Conservation (phyloP, 1,140 invertebrate genomes). For the Penaeus vannamei region DNA sequence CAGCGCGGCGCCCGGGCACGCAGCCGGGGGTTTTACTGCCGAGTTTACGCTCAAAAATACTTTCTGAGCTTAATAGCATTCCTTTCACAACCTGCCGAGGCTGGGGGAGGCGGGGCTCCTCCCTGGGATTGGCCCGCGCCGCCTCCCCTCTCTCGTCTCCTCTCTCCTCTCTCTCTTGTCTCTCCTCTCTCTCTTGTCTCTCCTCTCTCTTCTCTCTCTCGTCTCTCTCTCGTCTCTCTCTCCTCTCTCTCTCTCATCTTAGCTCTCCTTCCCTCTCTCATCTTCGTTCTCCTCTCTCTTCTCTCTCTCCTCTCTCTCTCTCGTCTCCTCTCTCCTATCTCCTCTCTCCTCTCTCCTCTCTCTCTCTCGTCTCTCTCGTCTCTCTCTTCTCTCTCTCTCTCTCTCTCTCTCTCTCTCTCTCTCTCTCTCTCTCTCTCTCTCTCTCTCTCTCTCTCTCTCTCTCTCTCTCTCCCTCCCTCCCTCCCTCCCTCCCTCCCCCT, state of each 20-base stretch:
- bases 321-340: background rate
- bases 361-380: background rate
- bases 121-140: no score
- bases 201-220: constrained; percentile 1
- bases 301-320: background rate
- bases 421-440: background rate
- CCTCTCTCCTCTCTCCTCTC: no score
- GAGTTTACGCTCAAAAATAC: no score
- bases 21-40: no score
- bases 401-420: background rate
- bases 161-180: background rate
- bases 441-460: background rate
- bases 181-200: background rate
- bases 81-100: no score
- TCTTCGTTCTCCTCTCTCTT: background rate
- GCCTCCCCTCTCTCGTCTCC: background rate
- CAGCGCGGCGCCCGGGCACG: no score
- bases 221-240: background rate
- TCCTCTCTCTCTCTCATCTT: background rate
- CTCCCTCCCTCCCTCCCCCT: background rate
- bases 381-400: background rate
- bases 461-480: background rate
- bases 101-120: no score
- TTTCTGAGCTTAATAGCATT: no score
- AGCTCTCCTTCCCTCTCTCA: background rate